Evolutionary conservation across 2,888 invertebrate genomes (phyloP), one percentile per base, ranked within the genome.

Genomic region (Mayetiola destructor): DNA sequence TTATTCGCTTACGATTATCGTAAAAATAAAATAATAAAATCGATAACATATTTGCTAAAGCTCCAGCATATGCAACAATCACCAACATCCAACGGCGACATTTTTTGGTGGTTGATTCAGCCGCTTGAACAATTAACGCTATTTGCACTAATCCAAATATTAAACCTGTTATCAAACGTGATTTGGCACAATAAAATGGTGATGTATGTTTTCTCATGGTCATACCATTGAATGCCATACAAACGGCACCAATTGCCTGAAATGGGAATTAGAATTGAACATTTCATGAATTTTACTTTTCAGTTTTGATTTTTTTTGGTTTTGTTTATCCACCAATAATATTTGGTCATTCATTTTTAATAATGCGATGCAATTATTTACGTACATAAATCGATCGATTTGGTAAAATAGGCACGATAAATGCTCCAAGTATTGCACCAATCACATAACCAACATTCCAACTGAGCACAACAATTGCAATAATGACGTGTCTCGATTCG

Each of bases 91-190:
- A 48, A 3, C 48, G 27, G 2, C 48, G 48, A 1, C 12, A 14
- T 27, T 27, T 48, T 27, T 48, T 48, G 27, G 48, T 48, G 23
- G 48, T 48, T 3, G 48, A n/a, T 27, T 48, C 48, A n/a, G 48
- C 48, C 6, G 48, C 48, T 27, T 48, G 48, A 27, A 48, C 48
- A 48, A 48, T 48, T 4, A 48, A 3, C 8, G 48, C 16, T n/a
- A 48, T 6, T 48, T 48, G 48, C 14, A 27, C 9, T 12, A 48
- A 27, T 3, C 48, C 48, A 27, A 3, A 48, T 4, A 48, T 27
- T 2, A 48, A 9, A n/a, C 48, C 48, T 3, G n/a, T 6, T 2
- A 48, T 10, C 16, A 48, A n/a, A n/a, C 48, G 48, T 2, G 48
- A 48, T 48, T 48, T 48, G 3, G 48, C 48, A 27, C 48, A 48